These are phyloP conservation scores for Oreochromis tanganicae DNA, from an alignment of 2,113 vertebrate genomes.

Conservation along the genomic window DNA sequence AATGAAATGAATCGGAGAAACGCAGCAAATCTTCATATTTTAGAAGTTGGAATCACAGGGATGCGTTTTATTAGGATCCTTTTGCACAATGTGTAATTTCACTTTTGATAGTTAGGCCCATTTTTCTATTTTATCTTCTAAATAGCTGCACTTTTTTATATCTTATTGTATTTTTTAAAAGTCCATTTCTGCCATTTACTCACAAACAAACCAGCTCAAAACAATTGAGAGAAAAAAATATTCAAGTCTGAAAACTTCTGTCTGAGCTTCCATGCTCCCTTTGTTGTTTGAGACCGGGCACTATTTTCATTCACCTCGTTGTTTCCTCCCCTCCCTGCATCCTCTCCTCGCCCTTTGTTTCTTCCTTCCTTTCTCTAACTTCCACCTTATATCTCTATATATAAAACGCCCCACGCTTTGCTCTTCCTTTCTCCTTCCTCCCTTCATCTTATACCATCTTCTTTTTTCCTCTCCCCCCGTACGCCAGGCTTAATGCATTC, in stretches of 20 bases:
- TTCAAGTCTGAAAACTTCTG: background rate
- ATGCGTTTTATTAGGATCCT: background rate
- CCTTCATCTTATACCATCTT: background rate
- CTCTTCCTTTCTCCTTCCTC: background rate
- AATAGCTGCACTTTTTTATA: background rate
- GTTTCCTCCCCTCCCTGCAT: background rate
- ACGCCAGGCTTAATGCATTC: constrained; percentile 64
- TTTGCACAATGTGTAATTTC: background rate
- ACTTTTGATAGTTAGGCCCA: background rate
- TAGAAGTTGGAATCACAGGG: background rate
- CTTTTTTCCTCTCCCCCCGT: background rate
- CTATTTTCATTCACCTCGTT: background rate
- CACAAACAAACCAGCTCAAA: background rate
- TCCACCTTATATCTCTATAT: background rate
- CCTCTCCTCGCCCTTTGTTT: background rate
- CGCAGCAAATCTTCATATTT: background rate
- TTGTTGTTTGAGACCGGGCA: background rate
- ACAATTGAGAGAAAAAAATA: background rate
- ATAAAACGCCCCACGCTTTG: background rate
- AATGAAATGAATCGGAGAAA: background rate
- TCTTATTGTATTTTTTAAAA: background rate
- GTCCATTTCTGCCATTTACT: background rate
- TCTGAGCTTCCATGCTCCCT: background rate
- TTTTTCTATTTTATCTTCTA: background rate
- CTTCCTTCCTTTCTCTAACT: background rate